Conservation (phyloP, 2,888 invertebrate genomes). For the Agonopterix arenella region DNA sequence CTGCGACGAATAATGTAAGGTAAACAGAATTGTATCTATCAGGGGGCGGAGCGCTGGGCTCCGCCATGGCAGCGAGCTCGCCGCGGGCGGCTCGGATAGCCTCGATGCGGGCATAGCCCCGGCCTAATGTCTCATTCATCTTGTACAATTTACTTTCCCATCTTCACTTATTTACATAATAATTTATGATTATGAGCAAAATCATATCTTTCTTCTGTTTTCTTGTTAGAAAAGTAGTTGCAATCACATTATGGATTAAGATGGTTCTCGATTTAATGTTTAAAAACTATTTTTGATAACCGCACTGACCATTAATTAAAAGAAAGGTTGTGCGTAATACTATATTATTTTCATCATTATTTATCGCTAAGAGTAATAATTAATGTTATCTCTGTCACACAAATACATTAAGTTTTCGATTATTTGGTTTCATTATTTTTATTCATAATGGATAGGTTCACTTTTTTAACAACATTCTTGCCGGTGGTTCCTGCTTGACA, state of each 20-base stretch:
- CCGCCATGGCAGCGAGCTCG: constrained; percentile 46
- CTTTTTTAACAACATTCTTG: not conserved
- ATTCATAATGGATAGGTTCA: too few relatives aligned
- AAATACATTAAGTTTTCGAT: too few relatives aligned
- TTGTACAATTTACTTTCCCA: constrained; percentile 14
- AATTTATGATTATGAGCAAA: not conserved
- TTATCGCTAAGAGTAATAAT: too few relatives aligned
- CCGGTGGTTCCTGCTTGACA: constrained; percentile 35
- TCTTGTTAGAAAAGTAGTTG: not conserved
- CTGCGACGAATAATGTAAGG: constrained; percentile 86
- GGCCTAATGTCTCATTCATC: constrained; percentile 81
- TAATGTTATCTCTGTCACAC: too few relatives aligned
- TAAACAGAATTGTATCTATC: constrained; percentile 85
- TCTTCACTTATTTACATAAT: constrained; percentile 4
- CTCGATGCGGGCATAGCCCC: constrained; percentile 81
- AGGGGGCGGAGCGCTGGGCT: constrained; percentile 80
- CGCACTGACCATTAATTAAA: too few relatives aligned
- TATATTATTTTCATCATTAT: too few relatives aligned
- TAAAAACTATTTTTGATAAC: too few relatives aligned
- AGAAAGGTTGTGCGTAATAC: too few relatives aligned
- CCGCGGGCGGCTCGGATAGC: constrained; percentile 73
- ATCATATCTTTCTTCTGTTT: not conserved
- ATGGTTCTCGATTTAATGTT: too few relatives aligned
- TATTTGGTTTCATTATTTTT: too few relatives aligned
- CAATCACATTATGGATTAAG: too few relatives aligned